These are phyloP conservation scores for Theristicus caerulescens DNA, from an alignment of 2,113 vertebrate genomes.

Conservation along the genomic window DNA sequence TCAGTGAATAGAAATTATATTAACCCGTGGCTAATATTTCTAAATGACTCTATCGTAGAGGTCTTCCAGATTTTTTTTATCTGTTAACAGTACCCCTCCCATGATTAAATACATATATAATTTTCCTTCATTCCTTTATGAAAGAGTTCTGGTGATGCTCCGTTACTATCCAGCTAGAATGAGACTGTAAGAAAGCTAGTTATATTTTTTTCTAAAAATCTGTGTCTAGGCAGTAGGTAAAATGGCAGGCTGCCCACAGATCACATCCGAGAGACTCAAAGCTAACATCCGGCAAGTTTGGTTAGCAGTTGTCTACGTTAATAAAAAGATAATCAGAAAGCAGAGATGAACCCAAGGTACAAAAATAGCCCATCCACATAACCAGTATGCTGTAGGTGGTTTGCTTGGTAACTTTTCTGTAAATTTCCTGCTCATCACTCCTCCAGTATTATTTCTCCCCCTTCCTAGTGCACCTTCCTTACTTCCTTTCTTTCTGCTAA, in stretches of 20 bases:
- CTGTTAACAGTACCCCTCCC: background rate
- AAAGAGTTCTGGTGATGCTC: background rate
- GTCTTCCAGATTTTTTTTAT: background rate
- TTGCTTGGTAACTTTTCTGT: background rate
- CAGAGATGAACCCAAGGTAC: background rate
- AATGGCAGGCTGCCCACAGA: background rate
- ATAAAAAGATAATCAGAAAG: background rate
- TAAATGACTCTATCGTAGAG: background rate
- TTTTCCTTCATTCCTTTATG: background rate
- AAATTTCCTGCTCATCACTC: background rate
- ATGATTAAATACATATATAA: background rate
- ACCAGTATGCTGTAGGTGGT: background rate
- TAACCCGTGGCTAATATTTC: background rate
- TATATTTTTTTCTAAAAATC: background rate
- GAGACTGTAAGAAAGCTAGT: background rate
- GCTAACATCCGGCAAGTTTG: background rate
- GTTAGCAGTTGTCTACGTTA: background rate
- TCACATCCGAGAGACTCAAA: rapidly evolving
- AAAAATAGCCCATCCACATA: background rate
- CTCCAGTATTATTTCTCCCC: background rate
- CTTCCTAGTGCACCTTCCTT: background rate
- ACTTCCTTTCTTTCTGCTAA: background rate
- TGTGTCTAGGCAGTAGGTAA: background rate
- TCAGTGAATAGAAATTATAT: background rate
- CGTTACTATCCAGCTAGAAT: background rate